A percentile compares a stretch with the other conserved stretches of the same genome.
Conservation (phyloP, 1,140 invertebrate genomes). For the Thrips palmi region DNA sequence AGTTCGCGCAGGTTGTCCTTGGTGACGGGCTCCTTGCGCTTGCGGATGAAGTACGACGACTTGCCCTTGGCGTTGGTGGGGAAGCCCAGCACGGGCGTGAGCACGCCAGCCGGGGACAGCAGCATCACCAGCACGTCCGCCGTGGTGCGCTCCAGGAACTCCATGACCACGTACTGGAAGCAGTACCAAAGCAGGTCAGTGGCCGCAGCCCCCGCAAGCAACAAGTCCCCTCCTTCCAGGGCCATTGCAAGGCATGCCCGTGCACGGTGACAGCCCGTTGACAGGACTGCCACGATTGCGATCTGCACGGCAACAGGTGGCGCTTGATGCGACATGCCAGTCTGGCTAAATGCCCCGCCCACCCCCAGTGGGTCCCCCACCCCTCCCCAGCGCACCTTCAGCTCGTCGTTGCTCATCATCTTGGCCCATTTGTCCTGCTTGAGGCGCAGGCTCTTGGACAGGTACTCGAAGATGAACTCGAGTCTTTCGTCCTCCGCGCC, state of each 20-base stretch:
- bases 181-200: constrained; percentile 18
- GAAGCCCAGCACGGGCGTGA: constrained; percentile 25
- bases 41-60: constrained; percentile 46
- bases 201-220: constrained; percentile 4
- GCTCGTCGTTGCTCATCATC: constrained; percentile 48
- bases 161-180: constrained; percentile 31
- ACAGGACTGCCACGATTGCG: too few species aligned
- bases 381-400: constrained; percentile 24
- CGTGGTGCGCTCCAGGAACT: constrained; percentile 39
- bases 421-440: constrained; percentile 61
- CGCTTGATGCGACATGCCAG: neutral
- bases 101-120: constrained; percentile 25
- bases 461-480: constrained; percentile 32
- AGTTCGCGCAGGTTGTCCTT: constrained; percentile 35
- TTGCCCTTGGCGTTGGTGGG: constrained; percentile 31
- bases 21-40: constrained; percentile 28
- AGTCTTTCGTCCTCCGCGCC: constrained; percentile 19
- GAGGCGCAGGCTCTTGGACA: constrained; percentile 39
- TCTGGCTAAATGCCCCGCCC: neutral
- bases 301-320: too few species aligned
- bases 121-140: constrained; percentile 32
- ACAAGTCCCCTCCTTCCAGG: too few species aligned
- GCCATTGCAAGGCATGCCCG: too few species aligned
- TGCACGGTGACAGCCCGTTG: too few species aligned
- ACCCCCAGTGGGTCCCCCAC: neutral